Percentiles rank a stretch among this genome's conserved stretches.
Evolutionary conservation across 30 jellyfish, hydroid and myxozoan genomes (phyloP).

Genomic region (Aurelia sp.): DNA sequence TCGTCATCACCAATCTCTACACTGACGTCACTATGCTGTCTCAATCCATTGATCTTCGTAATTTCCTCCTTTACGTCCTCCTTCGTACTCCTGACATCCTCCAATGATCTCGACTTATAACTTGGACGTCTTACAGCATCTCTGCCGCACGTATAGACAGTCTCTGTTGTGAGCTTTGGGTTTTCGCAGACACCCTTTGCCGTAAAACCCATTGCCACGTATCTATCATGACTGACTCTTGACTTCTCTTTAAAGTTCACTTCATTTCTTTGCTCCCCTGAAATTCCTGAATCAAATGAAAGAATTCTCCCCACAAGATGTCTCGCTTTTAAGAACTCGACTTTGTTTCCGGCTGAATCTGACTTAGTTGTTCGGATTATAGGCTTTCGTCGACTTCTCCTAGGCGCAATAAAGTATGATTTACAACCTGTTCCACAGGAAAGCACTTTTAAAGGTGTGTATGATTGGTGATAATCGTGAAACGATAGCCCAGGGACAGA

Average conservation of each 20-base stretch:
- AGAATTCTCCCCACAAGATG: conserved; percentile 29
- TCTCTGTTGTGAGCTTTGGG: no score
- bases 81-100: background rate
- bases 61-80: no score
- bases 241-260: conserved; percentile 22
- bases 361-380: conserved; percentile 12
- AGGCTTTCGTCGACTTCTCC: conserved; percentile 69
- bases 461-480: no score
- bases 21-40: no score
- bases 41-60: no score
- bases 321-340: conserved; percentile 39
- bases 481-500: no score
- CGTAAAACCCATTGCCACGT: background rate
- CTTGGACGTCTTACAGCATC: no score
- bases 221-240: conserved; percentile 51
- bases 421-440: no score
- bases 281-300: conserved; percentile 50
- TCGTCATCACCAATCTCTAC: no score
- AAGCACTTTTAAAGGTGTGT: no score
- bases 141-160: background rate
- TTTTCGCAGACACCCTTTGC: no score
- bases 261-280: conserved; percentile 1
- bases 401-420: background rate
- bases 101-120: no score
- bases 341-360: conserved; percentile 18